Evolutionary conservation across 2,888 invertebrate genomes (phyloP), one percentile per base, ranked within the genome.

Genomic region (Pyralis farinalis): DNA sequence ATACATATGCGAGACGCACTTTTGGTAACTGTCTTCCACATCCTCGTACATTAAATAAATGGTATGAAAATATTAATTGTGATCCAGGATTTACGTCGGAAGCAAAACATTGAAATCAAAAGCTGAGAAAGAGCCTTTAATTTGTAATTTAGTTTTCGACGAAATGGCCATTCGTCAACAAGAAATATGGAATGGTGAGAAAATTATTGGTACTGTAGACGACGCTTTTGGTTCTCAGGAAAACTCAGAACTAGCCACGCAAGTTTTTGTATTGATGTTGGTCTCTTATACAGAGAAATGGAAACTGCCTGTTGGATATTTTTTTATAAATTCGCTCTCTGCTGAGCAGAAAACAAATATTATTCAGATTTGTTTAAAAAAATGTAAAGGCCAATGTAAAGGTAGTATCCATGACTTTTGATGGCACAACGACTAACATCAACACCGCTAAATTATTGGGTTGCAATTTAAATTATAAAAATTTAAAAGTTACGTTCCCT

Each of bases 111-210:
- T n/a, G n/a, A 34, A 11, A 27, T 37, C 36, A 3, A 31, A 27
- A 6, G 1, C 20, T 7, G 28, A 32, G 3, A 33, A n/a, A n/a
- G n/a, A n/a, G n/a, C n/a, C n/a, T n/a, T 7, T 34, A 5, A 8
- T 36, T 8, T 42, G 41, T 33, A 20, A 16, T 36, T 33, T 37
- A 37, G 34, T 34, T 10, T n/a, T 38, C 1, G 42, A 46, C 31
- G 46, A 43, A 21, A 46, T 46, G 42, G 34, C 48, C 1, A 45
- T 48, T 30, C 43, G 48, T 5, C 40, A 43, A 36, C 41, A 44
- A 39, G 43, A 38, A n/a, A 30, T 41, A 12, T 44, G 39, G 12
- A 42, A 47, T 32, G 47, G 47, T 20, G 39, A 42, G 12, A 43
- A 40, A 2, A 37, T 40, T 29, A 42, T 42, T 28, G 44, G 47